Base-by-base conservation (phyloP, 2,113 vertebrate species). In the Vidua macroura region DNA sequence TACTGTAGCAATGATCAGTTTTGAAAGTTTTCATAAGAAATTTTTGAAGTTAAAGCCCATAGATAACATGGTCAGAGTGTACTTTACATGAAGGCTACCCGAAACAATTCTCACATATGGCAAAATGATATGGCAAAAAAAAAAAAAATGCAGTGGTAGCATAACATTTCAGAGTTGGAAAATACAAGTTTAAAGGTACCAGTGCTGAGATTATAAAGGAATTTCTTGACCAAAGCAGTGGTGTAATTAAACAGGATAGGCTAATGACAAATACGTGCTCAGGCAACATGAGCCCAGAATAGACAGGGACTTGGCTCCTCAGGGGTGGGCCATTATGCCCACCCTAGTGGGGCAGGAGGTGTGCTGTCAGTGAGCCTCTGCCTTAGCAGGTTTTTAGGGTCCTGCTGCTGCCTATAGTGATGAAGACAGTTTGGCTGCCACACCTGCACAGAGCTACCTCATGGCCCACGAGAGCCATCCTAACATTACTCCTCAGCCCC, bases 381-480 rank as follows among this genome's bases (percentile, higher is more conserved):
- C 7, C 1, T 30, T 6, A 68, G 25, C 55, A 67, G 51, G 13
- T 35, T 2, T 48, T 75, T 30, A 60, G 56, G 64, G 56, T 22
- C 60, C 64, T 91, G 80, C 83, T 76, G 48, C 74, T 10, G 2
- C 66, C 18, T 44, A 6, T 15, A 27, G 23, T 10, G 70, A 20
- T 59, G 44, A 23, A 25, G 39, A 21, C 24, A 6, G 0, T 0
- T 25, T 46, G 64, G 10, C 83, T 85, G 43, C 44, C 30, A 15
- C 72, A 44, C 33, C 19, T 60, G 37, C 19, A 37, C 58, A 72
- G 44, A 52, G 41, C 72, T 51, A 12, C 39, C 6, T 66, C 39
- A 6, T 21, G 35, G 30, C n/a, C 49, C 7, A 1, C 1, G 0
- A 68, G 35, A 56, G 21, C 19, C 53, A 16, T 28, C 48, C 27